Evolutionary conservation across 2,888 invertebrate species (phyloP), one percentile per base, ranked within the genome.

Genomic region (Coenonympha glycerion): DNA sequence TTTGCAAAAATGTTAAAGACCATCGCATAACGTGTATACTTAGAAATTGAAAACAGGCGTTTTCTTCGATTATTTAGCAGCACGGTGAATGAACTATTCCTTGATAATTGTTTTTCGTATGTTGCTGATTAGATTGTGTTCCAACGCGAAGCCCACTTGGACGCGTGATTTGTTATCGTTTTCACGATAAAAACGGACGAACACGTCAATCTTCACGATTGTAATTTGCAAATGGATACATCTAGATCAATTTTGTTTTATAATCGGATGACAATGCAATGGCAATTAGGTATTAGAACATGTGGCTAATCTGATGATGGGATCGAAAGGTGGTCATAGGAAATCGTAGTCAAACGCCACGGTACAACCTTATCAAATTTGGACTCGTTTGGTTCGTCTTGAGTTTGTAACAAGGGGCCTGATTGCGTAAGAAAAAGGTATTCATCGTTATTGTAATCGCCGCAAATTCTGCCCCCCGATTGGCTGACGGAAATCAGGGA

Each of bases 71-170:
- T 47, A 67, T 63, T 65, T 69, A 64, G 54, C 62, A 66, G 67
- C 66, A 58, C 73, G 76, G 76, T 78, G 69, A 80, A 81, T 78
- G 73, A 81, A 80, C 78, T 71, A 71, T 57, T 57, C 55, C 44
- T 57, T 54, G 47, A 55, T 71, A 72, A 74, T 76, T 73, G 69
- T 73, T 73, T 70, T 65, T 65, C 61, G 63, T 67, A 64, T 69
- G 62, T 64, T 65, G 63, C 66, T 70, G 78, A 81, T 79, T 73
- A 78, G 75, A 78, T 79, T 76, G 73, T n/a, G n/a, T n/a, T n/a
- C 59, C 37, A 53, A 58, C 53, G 57, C 59, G 65, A 57, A 62
- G 64, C 63, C 64, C 65, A 70, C 66, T 66, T 66, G 62, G 68
- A 72, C 68, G 63, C 62, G 67, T 64, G 67, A 68, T 65, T 68